Evolutionary conservation across 2,888 invertebrate species (phyloP).

Genomic region (Hipparchia sbordonii): DNA sequence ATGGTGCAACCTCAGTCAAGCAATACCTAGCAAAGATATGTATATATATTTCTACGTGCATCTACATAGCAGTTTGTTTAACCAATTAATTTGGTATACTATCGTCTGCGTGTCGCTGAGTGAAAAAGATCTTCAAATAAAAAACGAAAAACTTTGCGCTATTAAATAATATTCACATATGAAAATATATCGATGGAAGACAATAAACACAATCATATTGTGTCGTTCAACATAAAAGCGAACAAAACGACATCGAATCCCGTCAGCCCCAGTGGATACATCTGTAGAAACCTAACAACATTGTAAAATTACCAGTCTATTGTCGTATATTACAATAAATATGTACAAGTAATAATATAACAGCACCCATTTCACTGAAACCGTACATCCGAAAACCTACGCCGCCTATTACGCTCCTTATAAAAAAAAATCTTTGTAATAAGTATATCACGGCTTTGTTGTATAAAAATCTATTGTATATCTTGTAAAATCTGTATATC

Average conservation of each 20-base stretch:
- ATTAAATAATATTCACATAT: neutral
- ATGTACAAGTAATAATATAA: conserved; percentile 80
- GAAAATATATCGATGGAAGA: conserved; percentile 43
- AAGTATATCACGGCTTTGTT: conserved; percentile 65
- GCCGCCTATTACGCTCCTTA: conserved; percentile 65
- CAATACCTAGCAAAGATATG: neutral
- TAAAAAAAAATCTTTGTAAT: conserved; percentile 64
- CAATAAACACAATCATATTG: conserved; percentile 30
- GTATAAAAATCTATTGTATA: conserved; percentile 73
- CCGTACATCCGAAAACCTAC: conserved; percentile 56
- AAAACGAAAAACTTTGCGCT: neutral
- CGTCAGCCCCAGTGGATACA: conserved; percentile 64
- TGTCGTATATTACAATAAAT: conserved; percentile 80
- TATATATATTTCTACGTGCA: too few species aligned
- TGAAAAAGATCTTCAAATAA: neutral
- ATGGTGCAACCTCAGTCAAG: neutral
- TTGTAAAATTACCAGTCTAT: conserved; percentile 81
- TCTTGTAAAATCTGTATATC: conserved; percentile 64
- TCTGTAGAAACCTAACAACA: conserved; percentile 82
- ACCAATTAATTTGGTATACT: neutral
- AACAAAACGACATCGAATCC: conserved; percentile 39
- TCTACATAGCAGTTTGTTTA: neutral
- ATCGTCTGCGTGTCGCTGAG: neutral
- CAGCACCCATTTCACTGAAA: conserved; percentile 80
- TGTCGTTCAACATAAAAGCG: conserved; percentile 21